A percentile compares a stretch with the other conserved stretches of the same genome.
Conservation (phyloP, 1,140 invertebrate genomes). For the Globodera rostochiensis region DNA sequence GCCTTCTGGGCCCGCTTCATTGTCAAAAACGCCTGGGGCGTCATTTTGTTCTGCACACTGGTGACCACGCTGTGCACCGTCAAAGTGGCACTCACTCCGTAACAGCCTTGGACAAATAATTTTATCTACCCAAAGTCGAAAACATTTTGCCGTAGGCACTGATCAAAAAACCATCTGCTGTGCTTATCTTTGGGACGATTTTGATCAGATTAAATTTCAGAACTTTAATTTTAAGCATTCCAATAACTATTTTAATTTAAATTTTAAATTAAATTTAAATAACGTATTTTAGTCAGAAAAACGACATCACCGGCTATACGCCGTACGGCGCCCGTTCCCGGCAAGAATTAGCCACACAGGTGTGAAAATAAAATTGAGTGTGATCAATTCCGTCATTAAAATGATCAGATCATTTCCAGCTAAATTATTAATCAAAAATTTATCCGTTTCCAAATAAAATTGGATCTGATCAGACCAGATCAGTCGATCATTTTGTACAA, state of each 20-base stretch:
- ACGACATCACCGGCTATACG: slow-evolving; percentile 52
- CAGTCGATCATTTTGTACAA: too few relatives aligned
- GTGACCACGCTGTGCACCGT: slow-evolving; percentile 47
- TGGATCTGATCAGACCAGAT: too few relatives aligned
- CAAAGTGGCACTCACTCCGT: slow-evolving; percentile 48
- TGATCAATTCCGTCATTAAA: background rate
- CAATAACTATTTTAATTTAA: too few relatives aligned
- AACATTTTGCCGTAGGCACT: slow-evolving; percentile 3
- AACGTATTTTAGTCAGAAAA: slow-evolving; percentile 41
- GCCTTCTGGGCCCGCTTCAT: slow-evolving; percentile 45
- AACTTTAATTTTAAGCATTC: too few relatives aligned
- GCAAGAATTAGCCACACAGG: slow-evolving; percentile 38
- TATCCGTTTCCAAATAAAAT: background rate
- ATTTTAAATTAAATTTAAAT: too few relatives aligned
- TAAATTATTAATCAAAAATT: slow-evolving; percentile 1
- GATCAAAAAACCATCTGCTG: too few relatives aligned
- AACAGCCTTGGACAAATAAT: background rate
- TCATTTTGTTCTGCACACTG: slow-evolving; percentile 42
- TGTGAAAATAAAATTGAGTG: background rate
- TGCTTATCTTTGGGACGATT: too few relatives aligned
- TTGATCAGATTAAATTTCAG: too few relatives aligned
- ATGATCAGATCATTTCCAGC: background rate
- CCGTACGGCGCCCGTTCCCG: slow-evolving; percentile 48
- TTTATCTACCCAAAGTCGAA: background rate
- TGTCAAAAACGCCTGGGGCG: slow-evolving; percentile 29